Evolutionary conservation across 2,797 vertebrate genomes (phyloP), one percentile per base, ranked within the genome.

Genomic region (Pangasius krempfi): DNA sequence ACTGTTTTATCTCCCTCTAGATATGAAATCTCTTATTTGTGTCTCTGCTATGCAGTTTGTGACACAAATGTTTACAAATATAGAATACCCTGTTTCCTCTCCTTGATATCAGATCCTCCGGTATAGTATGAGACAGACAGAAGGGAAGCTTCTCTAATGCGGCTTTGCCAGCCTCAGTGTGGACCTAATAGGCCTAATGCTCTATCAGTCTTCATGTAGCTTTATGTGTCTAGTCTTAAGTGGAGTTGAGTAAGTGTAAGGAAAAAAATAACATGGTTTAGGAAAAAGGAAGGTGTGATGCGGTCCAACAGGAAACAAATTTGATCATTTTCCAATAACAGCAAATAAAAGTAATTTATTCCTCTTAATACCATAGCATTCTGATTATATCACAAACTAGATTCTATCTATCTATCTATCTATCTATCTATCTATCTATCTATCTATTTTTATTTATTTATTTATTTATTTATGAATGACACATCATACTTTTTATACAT

Each of bases 1-100:
- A 44, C 13, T 72, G 33, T 14, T 84, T 80, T 79, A 82, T 92
- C 88, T 89, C 89, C 91, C 87, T 88, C 81, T 91, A 54, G 40
- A 86, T 78, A 62, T n/a, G n/a, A 81, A 81, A 89, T 91, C 91
- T 47, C 47, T 80, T n/a, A 52, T 20, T 25, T 83, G 56, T 86
- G 56, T 84, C 58, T 68, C 27, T 68, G 66, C 3, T 79, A 47
- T 27, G 27, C 27, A 50, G 30, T 68, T 73, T 64, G 44, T 40
- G n/a, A 87, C 27, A 73, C 52, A 27, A 40, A 80, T 83, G 66
- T 62, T 37, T 73, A 89, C 66, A 83, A 40, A 47, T 54, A 76
- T 50, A 58, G 37, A 68, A 60, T 44, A 13, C n/a, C 47, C 37
- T 58, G n/a, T 58, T 85, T 70, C 54, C 54, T 68, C 44, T 40